Evolutionary conservation across 2,888 invertebrate species (phyloP).

Genomic region (Crocallis elinguaria): DNA sequence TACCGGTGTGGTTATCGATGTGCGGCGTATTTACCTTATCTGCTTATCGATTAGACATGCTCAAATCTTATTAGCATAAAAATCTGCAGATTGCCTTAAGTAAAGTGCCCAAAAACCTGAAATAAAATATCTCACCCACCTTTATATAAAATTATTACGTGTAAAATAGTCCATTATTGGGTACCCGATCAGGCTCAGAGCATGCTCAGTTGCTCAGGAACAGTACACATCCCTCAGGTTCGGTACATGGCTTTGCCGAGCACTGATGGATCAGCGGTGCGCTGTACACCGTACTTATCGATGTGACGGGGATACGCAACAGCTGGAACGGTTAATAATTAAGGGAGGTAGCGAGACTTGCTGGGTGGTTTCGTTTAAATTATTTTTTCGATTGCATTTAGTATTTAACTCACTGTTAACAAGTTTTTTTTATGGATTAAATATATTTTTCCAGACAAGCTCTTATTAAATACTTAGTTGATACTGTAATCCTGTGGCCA

Average conservation of each 20-base stretch:
- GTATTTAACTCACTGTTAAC: too few species aligned
- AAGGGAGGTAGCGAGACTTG: neutral
- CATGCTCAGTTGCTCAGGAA: neutral
- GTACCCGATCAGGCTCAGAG: too few species aligned
- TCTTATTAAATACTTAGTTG: too few species aligned
- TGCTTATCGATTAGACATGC: constrained; percentile 4
- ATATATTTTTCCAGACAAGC: too few species aligned
- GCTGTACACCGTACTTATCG: constrained; percentile 25
- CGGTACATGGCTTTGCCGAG: constrained; percentile 29
- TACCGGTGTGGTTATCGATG: constrained; percentile 5
- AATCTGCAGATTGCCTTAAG: neutral
- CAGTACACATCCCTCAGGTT: constrained; percentile 12
- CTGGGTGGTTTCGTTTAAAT: neutral
- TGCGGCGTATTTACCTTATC: constrained; percentile 2
- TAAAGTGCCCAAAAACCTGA: too few species aligned
- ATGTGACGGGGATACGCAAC: constrained; percentile 28
- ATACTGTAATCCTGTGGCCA: too few species aligned
- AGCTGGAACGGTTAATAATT: constrained; percentile 20
- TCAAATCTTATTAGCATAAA: neutral
- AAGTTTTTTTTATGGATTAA: too few species aligned
- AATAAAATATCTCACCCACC: too few species aligned
- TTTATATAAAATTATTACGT: too few species aligned
- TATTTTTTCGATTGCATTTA: neutral
- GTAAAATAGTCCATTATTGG: too few species aligned
- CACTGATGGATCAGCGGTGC: constrained; percentile 17